phyloP scores from a whole-genome alignment of 2,797 vertebrate species.

The Cottoperca gobio region DNA sequence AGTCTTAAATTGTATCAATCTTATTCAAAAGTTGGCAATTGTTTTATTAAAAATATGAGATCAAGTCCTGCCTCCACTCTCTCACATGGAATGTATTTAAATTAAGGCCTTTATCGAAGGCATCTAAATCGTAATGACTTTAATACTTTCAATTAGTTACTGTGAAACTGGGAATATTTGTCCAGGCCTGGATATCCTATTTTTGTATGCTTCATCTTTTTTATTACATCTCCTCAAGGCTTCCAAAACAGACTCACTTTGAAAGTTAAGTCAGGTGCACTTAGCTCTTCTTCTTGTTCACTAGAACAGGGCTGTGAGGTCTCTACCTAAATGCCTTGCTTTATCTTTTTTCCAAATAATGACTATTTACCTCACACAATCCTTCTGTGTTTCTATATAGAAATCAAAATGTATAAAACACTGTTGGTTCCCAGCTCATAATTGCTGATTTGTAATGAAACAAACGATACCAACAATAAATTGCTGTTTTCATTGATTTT shows the following conservation, averaged over 20 bases:
- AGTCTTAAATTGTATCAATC: neutral
- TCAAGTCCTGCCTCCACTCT: neutral
- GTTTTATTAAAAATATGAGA: neutral
- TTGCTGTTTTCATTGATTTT: neutral
- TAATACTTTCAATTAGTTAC: neutral
- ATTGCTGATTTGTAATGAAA: neutral
- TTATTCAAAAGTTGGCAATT: neutral
- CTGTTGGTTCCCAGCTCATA: neutral
- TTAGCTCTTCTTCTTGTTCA: neutral
- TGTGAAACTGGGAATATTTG: neutral
- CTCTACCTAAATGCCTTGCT: neutral
- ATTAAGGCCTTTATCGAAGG: neutral
- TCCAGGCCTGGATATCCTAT: neutral
- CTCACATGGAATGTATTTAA: neutral
- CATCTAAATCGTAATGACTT: neutral
- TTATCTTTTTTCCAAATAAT: neutral
- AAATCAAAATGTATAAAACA: neutral
- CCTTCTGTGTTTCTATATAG: neutral
- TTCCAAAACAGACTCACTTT: conserved; percentile 10
- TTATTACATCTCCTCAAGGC: conserved; percentile 6
- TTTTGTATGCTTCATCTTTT: neutral
- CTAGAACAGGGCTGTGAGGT: neutral
- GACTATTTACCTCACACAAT: neutral
- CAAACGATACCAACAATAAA: neutral
- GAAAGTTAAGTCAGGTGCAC: conserved; percentile 20